A percentile compares a stretch with the other conserved stretches of the same genome.
Evolutionary conservation across 2,113 vertebrate genomes (phyloP).

Genomic region (Panthera tigris): DNA sequence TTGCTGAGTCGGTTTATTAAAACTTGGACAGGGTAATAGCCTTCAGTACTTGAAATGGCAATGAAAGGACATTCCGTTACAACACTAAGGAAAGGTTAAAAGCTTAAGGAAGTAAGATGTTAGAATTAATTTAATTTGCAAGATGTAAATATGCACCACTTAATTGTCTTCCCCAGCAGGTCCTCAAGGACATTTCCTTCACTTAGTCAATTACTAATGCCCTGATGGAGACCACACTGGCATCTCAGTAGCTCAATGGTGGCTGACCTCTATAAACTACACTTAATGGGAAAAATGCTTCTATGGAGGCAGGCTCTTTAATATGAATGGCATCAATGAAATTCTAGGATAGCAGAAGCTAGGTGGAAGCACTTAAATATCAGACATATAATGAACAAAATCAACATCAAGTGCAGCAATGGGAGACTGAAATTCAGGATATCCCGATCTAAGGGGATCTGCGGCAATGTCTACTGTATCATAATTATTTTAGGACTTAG

Average conservation of each 20-base stretch:
- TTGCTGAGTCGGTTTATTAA: not conserved
- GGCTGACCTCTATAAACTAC: too few species aligned
- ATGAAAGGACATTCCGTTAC: not conserved
- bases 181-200: not conserved
- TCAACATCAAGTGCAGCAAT: not conserved
- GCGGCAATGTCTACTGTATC: rapidly evolving
- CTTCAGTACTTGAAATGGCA: not conserved
- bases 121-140: not conserved
- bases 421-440: not conserved
- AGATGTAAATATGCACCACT: not conserved
- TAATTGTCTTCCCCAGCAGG: not conserved
- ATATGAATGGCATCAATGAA: not conserved
- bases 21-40: not conserved
- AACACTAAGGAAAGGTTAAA: not conserved
- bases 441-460: not conserved
- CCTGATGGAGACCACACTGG: not conserved
- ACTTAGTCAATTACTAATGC: not conserved
- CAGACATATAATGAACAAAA: not conserved
- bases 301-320: not conserved
- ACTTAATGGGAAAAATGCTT: not conserved
- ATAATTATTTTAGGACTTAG: not conserved
- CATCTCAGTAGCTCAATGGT: not conserved
- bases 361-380: not conserved
- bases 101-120: not conserved
- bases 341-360: not conserved